Percentiles rank a stretch among this genome's conserved stretches.
Conservation (phyloP, 2,888 invertebrate species). For the Caenorhabditis sp. region DNA sequence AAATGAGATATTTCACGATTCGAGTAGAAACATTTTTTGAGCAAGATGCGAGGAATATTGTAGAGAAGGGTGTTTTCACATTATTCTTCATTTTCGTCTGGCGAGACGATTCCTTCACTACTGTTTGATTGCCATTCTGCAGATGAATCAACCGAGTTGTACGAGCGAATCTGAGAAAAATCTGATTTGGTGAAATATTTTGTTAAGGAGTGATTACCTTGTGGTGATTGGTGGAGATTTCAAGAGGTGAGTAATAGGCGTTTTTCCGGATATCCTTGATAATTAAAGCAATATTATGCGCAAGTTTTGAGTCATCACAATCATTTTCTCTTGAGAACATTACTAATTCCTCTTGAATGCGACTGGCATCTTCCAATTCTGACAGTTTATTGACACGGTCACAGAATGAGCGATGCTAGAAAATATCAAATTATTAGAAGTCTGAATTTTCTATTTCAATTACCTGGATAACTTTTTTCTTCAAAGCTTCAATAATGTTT, state of each 20-base stretch:
- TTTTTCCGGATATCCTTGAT: conserved; percentile 40
- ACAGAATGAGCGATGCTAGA: conserved; percentile 36
- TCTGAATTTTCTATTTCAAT: background rate
- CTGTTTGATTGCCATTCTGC: conserved; percentile 55
- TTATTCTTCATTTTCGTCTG: conserved; percentile 46
- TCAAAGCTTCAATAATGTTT: conserved; percentile 64
- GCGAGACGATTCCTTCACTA: conserved; percentile 52
- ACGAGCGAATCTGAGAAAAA: conserved; percentile 49
- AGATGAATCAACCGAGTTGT: conserved; percentile 54
- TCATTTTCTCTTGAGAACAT: conserved; percentile 41
- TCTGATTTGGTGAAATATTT: conserved; percentile 7
- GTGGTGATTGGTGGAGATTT: conserved; percentile 50
- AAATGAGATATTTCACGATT: background rate
- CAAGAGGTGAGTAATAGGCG: conserved; percentile 41
- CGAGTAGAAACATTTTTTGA: background rate
- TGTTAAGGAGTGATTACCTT: too few relatives aligned
- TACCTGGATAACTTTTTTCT: conserved; percentile 59
- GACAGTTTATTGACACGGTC: conserved; percentile 41
- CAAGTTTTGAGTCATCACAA: conserved; percentile 46
- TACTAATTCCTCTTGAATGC: conserved; percentile 36
- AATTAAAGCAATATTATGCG: conserved; percentile 43
- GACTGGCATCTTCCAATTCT: conserved; percentile 39
- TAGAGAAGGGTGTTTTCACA: background rate
- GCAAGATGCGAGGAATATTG: background rate
- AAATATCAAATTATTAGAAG: background rate